These are phyloP conservation scores for Morelia viridis DNA, from an alignment of 2,797 vertebrate genomes.

Conservation along the genomic window DNA sequence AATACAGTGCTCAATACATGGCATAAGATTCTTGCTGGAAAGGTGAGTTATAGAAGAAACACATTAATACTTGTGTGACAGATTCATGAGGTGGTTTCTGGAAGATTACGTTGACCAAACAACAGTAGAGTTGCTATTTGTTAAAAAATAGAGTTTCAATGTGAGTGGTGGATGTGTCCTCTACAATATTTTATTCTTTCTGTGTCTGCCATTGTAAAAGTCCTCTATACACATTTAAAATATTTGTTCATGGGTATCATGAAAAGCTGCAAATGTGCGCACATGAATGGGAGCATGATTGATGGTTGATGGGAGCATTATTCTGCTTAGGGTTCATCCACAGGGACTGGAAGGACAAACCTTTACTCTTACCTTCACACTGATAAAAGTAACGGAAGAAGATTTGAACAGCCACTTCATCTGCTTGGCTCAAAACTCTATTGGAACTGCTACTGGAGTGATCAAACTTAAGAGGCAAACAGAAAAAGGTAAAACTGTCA, in stretches of 20 bases:
- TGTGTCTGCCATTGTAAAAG: not conserved
- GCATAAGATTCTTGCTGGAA: not conserved
- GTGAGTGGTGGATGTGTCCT: not conserved
- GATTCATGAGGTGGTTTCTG: not conserved
- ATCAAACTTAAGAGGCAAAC: conserved; percentile 70
- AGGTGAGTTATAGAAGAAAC: not conserved
- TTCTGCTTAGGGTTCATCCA: conserved; percentile 47
- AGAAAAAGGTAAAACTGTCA: conserved; percentile 59
- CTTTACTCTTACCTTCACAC: conserved; percentile 35
- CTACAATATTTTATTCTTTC: not conserved
- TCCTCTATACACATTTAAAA: not conserved
- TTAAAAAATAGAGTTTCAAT: not conserved
- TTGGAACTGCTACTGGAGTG: conserved; percentile 70
- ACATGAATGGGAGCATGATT: not conserved
- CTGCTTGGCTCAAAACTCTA: conserved; percentile 79
- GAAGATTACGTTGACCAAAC: not conserved
- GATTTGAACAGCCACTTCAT: conserved; percentile 76
- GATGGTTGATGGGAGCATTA: rapidly evolving
- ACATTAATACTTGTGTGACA: not conserved
- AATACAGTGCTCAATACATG: not conserved
- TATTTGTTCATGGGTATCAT: not conserved
- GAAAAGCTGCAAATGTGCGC: not conserved
- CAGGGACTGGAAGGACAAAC: conserved; percentile 20
- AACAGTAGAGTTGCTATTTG: not conserved
- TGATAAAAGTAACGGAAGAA: conserved; percentile 72